A percentile compares a stretch with the other conserved stretches of the same genome.
Evolutionary conservation across 1,140 invertebrate genomes (phyloP).

Genomic region (Neodiprion virginianus): DNA sequence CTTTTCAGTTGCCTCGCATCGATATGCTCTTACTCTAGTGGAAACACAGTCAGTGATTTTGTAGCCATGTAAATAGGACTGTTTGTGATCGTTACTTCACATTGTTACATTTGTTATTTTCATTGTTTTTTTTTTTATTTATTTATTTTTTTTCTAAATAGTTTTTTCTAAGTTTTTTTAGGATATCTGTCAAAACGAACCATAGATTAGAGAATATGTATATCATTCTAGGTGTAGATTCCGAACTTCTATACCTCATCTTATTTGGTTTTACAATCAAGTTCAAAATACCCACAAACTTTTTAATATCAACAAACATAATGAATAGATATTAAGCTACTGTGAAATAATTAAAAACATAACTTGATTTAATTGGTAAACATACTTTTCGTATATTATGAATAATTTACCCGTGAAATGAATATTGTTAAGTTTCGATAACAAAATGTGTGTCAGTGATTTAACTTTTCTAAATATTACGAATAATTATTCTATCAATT

Average conservation of each 20-base stretch:
- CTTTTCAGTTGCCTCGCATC: neutral
- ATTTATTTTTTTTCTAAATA: neutral
- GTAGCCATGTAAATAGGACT: constrained; percentile 7
- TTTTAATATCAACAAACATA: neutral
- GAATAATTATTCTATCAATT: neutral
- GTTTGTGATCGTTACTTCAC: constrained; percentile 5
- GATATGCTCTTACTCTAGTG: neutral
- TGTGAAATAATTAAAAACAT: neutral
- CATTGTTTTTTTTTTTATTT: neutral
- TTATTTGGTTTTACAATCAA: neutral
- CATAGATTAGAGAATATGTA: neutral
- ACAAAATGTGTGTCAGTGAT: too few species aligned
- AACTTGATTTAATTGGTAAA: too few species aligned
- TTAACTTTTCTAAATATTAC: too few species aligned
- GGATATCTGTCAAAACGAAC: neutral
- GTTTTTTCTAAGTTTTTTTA: neutral
- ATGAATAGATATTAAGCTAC: neutral
- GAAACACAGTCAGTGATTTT: constrained; percentile 5
- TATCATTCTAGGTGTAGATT: neutral
- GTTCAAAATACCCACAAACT: constrained; percentile 5
- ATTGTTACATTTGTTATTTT: neutral
- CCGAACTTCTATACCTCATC: neutral
- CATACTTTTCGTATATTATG: too few species aligned
- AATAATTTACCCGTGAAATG: too few species aligned
- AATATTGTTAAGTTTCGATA: too few species aligned